Evolutionary conservation across 30 jellyfish, hydroid and myxozoan species (phyloP), one percentile per base, ranked within the genome.

Genomic region (Cassiopea xamachana): DNA sequence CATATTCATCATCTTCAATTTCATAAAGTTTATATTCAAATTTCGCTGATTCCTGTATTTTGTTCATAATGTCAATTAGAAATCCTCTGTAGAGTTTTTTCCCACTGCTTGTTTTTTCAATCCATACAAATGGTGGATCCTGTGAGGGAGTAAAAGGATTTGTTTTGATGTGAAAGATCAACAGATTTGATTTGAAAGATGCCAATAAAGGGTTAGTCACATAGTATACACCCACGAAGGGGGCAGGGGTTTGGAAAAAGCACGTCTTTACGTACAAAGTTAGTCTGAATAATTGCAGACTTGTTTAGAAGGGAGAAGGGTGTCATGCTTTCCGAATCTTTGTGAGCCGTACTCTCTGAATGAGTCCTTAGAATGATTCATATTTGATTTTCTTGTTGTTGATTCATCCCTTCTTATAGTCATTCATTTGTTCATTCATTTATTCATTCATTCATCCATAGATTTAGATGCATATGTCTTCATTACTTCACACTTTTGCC

Each of bases 51-150:
- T 64, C 68, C 60, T 69, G 74, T 79, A 87, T 58, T 48, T 45
- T 87, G 13, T 87, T 78, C 46, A 87, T 76, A 2, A 87, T 75
- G 76, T 87, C 94, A 15, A 87, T 87, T 77, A 87, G 83, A 67
- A 87, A 77, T 1, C 94, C 94, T n/a, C 69, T 48, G 94, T 74
- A 77, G 15, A n/a, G 19, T 50, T 59, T 67, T n/a, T 72, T 74
- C 60, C 94, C 94, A 60, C 75, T 87, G 48, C 69, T 49, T 49
- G 55, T 13, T 43, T 46, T 82, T 8, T 69, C 71, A 10, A 82
- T 82, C 73, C 75, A 62, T 44, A 82, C 90, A 68, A 82, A 82
- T 48, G 90, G 90, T 45, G 90, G 90, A 50, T 82, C 90, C 90
- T 82, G 16, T 47, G 14, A 73, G 3, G 15, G 15, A 19, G 55